Evolutionary conservation across 2,113 vertebrate species (phyloP), one percentile per base, ranked within the genome.

Genomic region (Oreochromis aureus): DNA sequence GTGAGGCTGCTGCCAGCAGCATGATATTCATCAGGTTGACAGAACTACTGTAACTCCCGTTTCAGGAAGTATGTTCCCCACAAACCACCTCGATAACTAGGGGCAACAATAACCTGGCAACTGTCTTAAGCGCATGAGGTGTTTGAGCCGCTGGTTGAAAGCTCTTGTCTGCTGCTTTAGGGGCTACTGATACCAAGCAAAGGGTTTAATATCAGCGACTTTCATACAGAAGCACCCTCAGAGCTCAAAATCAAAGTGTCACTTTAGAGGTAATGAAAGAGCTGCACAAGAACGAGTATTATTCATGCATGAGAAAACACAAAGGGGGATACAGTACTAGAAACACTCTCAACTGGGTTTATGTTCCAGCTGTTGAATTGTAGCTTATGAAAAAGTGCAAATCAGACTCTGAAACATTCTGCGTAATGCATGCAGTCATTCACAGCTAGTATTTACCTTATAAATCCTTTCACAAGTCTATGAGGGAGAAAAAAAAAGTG

Each of bases 61-160:
- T 91, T 93, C 89, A 94, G 88, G 93, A 95, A 92, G 90, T 93
- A 83, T 84, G 89, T 89, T 93, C 86, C 85, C 81, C 91, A 92
- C 93, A 78, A 53, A 82, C 94, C 89, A 94, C 80, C 92, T 96
- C 89, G 87, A 95, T 96, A 95, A 93, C 95, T 93, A 92, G 19
- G 90, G 94, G 96, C 96, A 97, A 97, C 96, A 96, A 98, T 96
- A 97, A 96, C 97, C 97, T 96, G 97, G 97, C 97, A 98, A 98
- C 97, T 94, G 89, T 94, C 90, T 88, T 6, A 34, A 91, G 85
- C 94, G 93, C 93, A 95, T 11, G 86, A 91, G 92, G 90, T 88
- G 94, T 91, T 94, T 95, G 95, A 96, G 95, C 94, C 48, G 71
- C 89, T 87, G 92, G 91, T 94, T 95, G 94, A 94, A 95, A 95